Base-by-base conservation (phyloP, 1,140 invertebrate species). In the Trachymyrmex septentrionalis region DNA sequence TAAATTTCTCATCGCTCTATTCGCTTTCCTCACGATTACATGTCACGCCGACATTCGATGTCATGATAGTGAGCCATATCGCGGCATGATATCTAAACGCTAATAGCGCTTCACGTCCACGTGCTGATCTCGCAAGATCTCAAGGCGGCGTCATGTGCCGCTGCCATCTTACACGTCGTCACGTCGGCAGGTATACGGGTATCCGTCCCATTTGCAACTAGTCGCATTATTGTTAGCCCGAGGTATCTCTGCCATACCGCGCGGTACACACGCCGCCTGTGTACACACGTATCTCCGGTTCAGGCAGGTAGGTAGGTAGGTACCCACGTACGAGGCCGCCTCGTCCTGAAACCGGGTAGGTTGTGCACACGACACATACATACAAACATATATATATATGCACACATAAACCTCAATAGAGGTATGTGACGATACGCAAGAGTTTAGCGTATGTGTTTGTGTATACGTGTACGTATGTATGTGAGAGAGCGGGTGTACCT, bases 151-250 rank as follows among this genome's bases (percentile, higher is more conserved):
- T 27, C 66, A 59, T 55, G 16, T 10, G 44, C 76, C 19, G 24
- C 69, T 87, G 86, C 77, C 89, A 80, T 90, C 88, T 91, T 91
- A 88, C 89, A 88, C 82, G 77, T 86, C 77, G 86, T 90, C 89
- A 85, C 88, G 90, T 81, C 73, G 86, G 88, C 86, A 90, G 88
- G 69, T 91, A 90, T 91, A 90, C 85, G 88, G 88, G 86, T 91
- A 91, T 91, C 90, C 73, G 84, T 91, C 84, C 90, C 90, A 91
- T 91, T 91, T 91, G 88, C 90, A 86, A 89, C 88, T 89, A 88
- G 90, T 87, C 88, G 90, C 90, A 91, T 91, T 91, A 91, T 91
- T 91, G 90, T 91, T 89, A 88, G 90, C 86, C 89, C 77, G 90
- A 85, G 90, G 89, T 91, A 92, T 90, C 88, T 90, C 88, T 88